Base-by-base conservation (phyloP, 2,888 invertebrate genomes). In the Nomada lathburiana region DNA sequence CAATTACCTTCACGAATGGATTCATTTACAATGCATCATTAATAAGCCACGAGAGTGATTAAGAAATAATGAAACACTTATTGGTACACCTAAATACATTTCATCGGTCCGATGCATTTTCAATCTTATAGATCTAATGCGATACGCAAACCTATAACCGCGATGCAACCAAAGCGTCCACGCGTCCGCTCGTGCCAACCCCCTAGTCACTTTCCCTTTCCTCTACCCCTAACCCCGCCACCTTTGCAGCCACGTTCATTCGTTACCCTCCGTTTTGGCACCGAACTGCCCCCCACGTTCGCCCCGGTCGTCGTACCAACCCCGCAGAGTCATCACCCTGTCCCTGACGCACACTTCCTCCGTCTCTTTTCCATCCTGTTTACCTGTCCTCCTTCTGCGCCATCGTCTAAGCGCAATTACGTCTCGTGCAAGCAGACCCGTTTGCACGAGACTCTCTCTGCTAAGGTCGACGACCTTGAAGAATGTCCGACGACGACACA, bases 391-490 rank as follows among this genome's bases (percentile, higher is more conserved):
- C 73, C 57, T 69, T 57, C 76, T 59, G 20, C 62, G 74, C 63
- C 79, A 71, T 71, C 88, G 69, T 77, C 77, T 76, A 74, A 76
- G 77, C 86, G 76, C 72, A 82, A 72, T 76, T 85, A 85, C 53
- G 79, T 77, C 72, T 74, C 74, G 72, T 63, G 60, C 77, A 76
- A 79, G 74, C 74, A 67, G 63, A 29, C 53, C 60, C 75, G 72
- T 77, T 76, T 64, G 63, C 80, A 62, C 72, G 82, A 76, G 79
- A 84, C 57, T 13, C 76, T 70, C 26, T 13, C 62, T 29, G 63
- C 55, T 71, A 73, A 86, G 88, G 88, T 88, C 86, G 76, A 68
- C 76, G 76, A 86, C 86, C 82, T 80, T 83, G 77, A 82, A 60
- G 78, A 82, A 81, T 77, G 76, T 69, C 62, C 53, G 62, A 79